A percentile compares a stretch with the other conserved stretches of the same genome.
phyloP scores from a whole-genome alignment of 2,888 invertebrate species.

The Ceratothoa steindachneri region DNA sequence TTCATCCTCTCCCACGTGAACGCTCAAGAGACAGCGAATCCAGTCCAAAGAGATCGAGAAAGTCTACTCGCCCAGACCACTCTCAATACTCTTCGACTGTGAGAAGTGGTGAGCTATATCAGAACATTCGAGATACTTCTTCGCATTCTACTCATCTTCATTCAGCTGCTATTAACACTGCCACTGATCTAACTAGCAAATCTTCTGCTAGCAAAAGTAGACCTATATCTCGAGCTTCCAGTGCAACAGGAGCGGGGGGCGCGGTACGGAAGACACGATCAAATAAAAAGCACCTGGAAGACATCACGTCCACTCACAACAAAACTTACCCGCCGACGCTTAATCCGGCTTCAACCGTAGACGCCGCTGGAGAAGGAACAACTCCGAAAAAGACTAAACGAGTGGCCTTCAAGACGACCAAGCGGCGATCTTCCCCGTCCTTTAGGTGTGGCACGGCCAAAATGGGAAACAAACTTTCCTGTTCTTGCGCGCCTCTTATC shows the following conservation, averaged over 20 bases:
- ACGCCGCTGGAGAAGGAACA: background rate
- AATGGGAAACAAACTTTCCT: slow-evolving; percentile 96
- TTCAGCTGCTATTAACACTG: too few species aligned
- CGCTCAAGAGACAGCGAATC: slow-evolving; percentile 21
- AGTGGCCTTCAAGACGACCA: slow-evolving; percentile 6
- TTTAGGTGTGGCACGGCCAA: slow-evolving; percentile 34
- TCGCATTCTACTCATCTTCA: background rate
- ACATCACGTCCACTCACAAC: slow-evolving; percentile 3
- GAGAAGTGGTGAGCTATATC: slow-evolving; percentile 8
- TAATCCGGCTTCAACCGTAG: background rate
- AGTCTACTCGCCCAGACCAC: slow-evolving; percentile 8
- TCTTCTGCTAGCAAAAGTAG: background rate
- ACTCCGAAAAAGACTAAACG: background rate
- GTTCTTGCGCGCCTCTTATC: slow-evolving; percentile 93
- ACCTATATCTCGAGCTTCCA: background rate
- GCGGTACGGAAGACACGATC: background rate
- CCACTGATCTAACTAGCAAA: background rate
- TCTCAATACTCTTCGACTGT: slow-evolving; percentile 7
- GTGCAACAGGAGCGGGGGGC: background rate
- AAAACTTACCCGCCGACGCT: slow-evolving; percentile 6
- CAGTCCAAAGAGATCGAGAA: slow-evolving; percentile 8
- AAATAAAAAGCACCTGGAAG: background rate
- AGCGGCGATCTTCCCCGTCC: slow-evolving; percentile 8
- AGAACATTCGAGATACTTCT: slow-evolving; percentile 5
- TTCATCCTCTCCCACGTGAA: slow-evolving; percentile 25